A percentile compares a stretch with the other conserved stretches of the same genome.
These are phyloP conservation scores for Andrena camellia DNA, from an alignment of 2,888 invertebrate genomes.

Conservation along the genomic window DNA sequence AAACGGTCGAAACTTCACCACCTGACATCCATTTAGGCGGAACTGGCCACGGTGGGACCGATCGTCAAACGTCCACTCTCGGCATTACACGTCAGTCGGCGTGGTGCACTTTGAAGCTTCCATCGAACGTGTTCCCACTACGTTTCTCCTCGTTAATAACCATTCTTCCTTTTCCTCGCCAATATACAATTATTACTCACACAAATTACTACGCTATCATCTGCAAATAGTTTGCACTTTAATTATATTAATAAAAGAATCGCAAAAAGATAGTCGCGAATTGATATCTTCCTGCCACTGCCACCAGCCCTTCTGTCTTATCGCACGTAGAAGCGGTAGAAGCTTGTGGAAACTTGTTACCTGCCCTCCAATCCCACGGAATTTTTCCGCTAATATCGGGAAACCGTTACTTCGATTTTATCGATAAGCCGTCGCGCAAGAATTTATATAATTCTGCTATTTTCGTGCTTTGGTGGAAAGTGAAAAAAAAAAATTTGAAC, in stretches of 20 bases:
- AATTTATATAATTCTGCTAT: background rate
- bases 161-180: background rate
- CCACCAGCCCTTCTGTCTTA: background rate
- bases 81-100: conserved; percentile 80
- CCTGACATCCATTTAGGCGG: conserved; percentile 68
- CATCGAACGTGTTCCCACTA: conserved; percentile 32
- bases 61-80: conserved; percentile 75
- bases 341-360: background rate
- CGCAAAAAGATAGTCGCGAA: background rate
- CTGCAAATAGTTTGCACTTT: too few species aligned
- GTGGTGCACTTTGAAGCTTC: conserved; percentile 46
- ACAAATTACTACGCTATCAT: background rate
- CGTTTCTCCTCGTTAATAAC: background rate
- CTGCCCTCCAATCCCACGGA: background rate
- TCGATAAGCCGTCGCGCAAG: background rate
- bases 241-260: conserved; percentile 8
- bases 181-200: background rate
- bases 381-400: background rate
- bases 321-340: background rate
- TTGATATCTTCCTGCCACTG: background rate
- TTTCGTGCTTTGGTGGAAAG: background rate
- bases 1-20: conserved; percentile 52
- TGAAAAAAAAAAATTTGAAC: conserved; percentile 20
- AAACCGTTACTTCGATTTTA: background rate
- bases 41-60: conserved; percentile 69